A percentile compares a stretch with the other conserved stretches of the same genome.
phyloP scores from a whole-genome alignment of 2,113 vertebrate species.

The Elephas maximus region DNA sequence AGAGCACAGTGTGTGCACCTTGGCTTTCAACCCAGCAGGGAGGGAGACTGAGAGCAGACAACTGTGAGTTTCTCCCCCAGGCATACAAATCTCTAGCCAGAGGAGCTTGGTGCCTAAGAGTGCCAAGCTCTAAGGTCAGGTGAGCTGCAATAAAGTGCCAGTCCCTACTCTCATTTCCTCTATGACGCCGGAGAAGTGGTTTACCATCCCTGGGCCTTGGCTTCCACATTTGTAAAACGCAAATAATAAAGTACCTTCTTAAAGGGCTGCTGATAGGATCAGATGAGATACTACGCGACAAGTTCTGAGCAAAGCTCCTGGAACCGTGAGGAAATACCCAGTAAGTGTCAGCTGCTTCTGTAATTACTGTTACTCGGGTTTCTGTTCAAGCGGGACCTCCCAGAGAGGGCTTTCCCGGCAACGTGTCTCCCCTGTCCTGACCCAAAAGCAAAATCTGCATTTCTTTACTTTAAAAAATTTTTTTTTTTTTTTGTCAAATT shows the following conservation, averaged over 20 bases:
- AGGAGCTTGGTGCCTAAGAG: not conserved
- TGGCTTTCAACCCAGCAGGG: not conserved
- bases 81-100: not conserved
- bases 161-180: not conserved
- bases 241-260: not conserved
- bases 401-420: not conserved
- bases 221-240: not conserved
- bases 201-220: not conserved
- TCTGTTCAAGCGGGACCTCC: not conserved
- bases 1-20: not conserved
- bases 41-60: not conserved
- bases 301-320: not conserved
- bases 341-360: not conserved
- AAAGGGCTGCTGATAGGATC: not conserved
- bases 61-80: accelerated
- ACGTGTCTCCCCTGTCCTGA: not conserved
- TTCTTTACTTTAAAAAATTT: not conserved
- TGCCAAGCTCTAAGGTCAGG: not conserved
- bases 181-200: not conserved
- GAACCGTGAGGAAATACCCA: not conserved
- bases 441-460: not conserved
- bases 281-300: not conserved
- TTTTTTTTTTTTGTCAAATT: not conserved
- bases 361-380: no score
- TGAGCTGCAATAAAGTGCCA: not conserved